Evolutionary conservation across 2,113 vertebrate genomes (phyloP).

Genomic region (Silurus glanis): DNA sequence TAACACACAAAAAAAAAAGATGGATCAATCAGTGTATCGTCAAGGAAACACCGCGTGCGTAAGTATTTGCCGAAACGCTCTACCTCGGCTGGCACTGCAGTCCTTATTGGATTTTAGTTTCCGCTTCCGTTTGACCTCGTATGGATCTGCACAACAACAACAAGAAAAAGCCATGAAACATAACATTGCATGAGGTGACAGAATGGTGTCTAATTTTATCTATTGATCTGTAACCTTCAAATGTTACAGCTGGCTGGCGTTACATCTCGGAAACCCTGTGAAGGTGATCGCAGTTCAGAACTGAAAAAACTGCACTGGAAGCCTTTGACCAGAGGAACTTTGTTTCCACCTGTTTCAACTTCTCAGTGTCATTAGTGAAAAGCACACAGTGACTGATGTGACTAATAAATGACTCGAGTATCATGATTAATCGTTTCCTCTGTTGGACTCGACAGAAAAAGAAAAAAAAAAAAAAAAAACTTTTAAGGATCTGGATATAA

Average conservation of each 20-base stretch:
- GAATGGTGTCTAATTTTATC: background rate
- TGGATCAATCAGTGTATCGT: background rate
- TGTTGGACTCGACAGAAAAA: background rate
- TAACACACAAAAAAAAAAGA: background rate
- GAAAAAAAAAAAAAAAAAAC: background rate
- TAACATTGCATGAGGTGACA: background rate
- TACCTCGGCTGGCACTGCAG: constrained; percentile 60
- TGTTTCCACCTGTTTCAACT: background rate
- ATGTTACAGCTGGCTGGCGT: background rate
- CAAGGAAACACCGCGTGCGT: background rate
- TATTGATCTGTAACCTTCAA: background rate
- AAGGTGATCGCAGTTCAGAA: background rate
- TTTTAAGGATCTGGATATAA: too few relatives aligned
- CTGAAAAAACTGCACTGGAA: constrained; percentile 15
- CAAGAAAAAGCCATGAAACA: constrained; percentile 21
- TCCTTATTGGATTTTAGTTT: constrained; percentile 68
- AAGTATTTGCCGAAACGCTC: constrained; percentile 6
- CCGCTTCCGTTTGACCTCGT: constrained; percentile 74
- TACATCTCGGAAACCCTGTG: background rate
- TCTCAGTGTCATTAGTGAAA: too few relatives aligned
- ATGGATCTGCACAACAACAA: constrained; percentile 69
- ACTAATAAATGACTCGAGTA: background rate
- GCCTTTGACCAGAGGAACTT: constrained; percentile 3
- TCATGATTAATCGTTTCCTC: background rate
- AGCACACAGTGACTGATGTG: too few relatives aligned